Percentiles rank a stretch among this genome's conserved stretches.
These are phyloP conservation scores for Pachypanchax playfairii DNA, from an alignment of 2,113 vertebrate species.

Conservation along the genomic window DNA sequence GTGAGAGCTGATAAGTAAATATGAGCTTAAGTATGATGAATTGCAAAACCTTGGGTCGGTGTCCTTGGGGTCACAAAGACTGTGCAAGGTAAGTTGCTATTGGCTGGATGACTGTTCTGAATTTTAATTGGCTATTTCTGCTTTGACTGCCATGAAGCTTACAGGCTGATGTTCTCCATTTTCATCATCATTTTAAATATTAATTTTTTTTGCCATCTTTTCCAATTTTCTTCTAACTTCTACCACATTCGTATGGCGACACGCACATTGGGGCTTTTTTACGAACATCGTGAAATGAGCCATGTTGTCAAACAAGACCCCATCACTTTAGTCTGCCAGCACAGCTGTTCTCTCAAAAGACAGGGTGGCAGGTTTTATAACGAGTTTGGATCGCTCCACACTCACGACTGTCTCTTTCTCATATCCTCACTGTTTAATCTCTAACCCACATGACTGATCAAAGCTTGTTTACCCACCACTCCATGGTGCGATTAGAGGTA, in stretches of 20 bases:
- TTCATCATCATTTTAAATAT: conserved; percentile 28
- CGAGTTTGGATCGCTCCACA: conserved; percentile 61
- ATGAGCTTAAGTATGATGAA: conserved; percentile 71
- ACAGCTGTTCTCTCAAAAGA: conserved; percentile 71
- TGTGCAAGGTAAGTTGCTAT: conserved; percentile 69
- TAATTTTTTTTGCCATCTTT: conserved; percentile 23
- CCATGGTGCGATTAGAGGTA: conserved; percentile 70
- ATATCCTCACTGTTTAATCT: conserved; percentile 70
- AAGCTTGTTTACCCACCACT: conserved; percentile 75
- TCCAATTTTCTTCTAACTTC: conserved; percentile 29
- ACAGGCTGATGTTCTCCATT: conserved; percentile 38
- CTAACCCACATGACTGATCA: conserved; percentile 75
- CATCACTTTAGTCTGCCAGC: conserved; percentile 61
- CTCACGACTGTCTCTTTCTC: conserved; percentile 59
- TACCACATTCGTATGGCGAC: conserved; percentile 18
- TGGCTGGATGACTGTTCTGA: conserved; percentile 58
- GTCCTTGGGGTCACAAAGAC: conserved; percentile 72
- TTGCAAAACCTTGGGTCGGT: conserved; percentile 73
- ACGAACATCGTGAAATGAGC: conserved; percentile 52
- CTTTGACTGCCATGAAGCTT: conserved; percentile 48
- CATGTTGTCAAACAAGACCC: conserved; percentile 69
- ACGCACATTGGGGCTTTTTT: conserved; percentile 43
- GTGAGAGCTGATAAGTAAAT: conserved; percentile 60
- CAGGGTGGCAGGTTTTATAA: conserved; percentile 69
- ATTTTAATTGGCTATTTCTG: conserved; percentile 56